Evolutionary conservation across 1,140 invertebrate genomes (phyloP).

Genomic region (Latrodectus geometricus): DNA sequence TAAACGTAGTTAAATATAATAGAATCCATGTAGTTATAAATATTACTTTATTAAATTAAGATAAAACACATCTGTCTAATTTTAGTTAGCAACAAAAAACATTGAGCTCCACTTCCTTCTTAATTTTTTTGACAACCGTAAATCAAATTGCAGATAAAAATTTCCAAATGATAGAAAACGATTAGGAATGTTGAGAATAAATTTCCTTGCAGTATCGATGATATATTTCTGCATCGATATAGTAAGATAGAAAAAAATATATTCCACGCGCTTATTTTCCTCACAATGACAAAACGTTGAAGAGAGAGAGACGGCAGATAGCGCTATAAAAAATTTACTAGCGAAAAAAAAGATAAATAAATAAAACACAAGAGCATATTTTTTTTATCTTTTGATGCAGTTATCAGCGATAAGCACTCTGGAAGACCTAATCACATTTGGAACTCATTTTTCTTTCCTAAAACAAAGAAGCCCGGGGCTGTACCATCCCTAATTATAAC

Average conservation of each 20-base stretch:
- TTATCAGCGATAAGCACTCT: conserved; percentile 56
- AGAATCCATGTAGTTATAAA: too few relatives aligned
- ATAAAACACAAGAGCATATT: conserved; percentile 22
- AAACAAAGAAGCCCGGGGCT: conserved; percentile 56
- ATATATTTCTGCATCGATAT: too few relatives aligned
- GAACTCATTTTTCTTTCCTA: conserved; percentile 53
- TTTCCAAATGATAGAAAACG: neutral
- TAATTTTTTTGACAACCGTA: neutral
- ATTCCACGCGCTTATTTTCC: conserved; percentile 8
- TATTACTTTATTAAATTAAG: too few relatives aligned
- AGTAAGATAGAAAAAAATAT: conserved; percentile 2
- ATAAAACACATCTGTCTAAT: neutral
- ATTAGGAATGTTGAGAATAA: neutral
- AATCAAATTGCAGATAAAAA: neutral
- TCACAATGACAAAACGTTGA: conserved; percentile 49
- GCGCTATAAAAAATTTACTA: conserved; percentile 8
- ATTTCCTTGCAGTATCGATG: neutral
- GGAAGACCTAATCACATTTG: conserved; percentile 57
- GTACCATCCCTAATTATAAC: conserved; percentile 62
- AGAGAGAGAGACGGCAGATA: neutral
- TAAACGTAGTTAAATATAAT: too few relatives aligned
- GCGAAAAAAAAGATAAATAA: conserved; percentile 16
- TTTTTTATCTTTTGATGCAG: conserved; percentile 54
- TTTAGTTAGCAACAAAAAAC: neutral
- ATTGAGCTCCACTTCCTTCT: neutral